Base-by-base conservation (phyloP, 2,797 vertebrate genomes). In the Enteromius paludinosus region DNA sequence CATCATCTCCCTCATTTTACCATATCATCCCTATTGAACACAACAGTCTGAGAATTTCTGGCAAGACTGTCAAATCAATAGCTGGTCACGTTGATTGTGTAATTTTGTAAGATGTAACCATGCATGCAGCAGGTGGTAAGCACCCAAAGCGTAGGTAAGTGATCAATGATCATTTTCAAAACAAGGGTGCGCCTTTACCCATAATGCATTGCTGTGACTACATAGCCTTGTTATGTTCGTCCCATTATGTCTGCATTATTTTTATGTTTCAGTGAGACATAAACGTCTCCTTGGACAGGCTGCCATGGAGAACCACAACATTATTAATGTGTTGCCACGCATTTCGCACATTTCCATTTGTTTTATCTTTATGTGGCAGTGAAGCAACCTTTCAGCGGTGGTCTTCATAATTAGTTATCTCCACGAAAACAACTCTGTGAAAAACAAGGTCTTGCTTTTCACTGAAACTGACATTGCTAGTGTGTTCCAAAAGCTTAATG, bases 1-100 rank as follows among this genome's bases (percentile, higher is more conserved):
- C 81, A 79, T 83, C 76, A 79, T 59, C 70, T 68, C 62, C 10
- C 30, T 20, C 45, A 76, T 76, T 82, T 66, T 76, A 82, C 72
- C 62, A 76, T 69, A 45, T 68, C 81, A 82, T 82, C 81, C 72
- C 38, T 76, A 61, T 47, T 68, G 49, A 68, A 56, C 35, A 56
- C 1, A 17, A 45, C 72, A 43, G 38, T 68, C 43, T 66, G 61
- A 82, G 18, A 68, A 33, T 54, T 68, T 82, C 72, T 75, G 12
- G 20, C 61, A 75, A 82, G 72, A 25, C 23, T 49, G 14, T 82
- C 17, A 35, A 54, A 82, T 82, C 71, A 62, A 82, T 82, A 71
- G 30, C 71, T 11, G 17, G 71, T 56, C 62, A 35, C 15, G 18
- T 23, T 66, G 49, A 54, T 59, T 30, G 64, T 45, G 72, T 69